Conservation (phyloP, 2,113 vertebrate genomes). For the Clupea harengus region DNA sequence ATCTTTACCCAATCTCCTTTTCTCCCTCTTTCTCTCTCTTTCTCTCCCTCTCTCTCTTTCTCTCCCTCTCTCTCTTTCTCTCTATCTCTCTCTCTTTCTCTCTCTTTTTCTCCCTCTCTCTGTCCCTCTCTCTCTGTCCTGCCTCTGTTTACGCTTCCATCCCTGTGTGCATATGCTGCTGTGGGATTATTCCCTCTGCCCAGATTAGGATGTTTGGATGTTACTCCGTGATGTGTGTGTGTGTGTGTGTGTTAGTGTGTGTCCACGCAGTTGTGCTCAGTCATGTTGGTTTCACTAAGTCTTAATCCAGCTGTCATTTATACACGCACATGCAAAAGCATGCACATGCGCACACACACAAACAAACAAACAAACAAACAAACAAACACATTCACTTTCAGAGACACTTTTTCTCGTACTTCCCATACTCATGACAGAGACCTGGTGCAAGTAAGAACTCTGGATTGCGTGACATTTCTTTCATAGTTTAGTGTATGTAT, state of each 20-base stretch:
- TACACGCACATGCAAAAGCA: background rate
- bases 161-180: background rate
- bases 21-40: background rate
- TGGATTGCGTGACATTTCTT: too few relatives aligned
- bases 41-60: background rate
- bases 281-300: constrained; percentile 10
- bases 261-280: background rate
- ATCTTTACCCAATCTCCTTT: background rate
- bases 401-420: background rate
- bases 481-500: background rate
- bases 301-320: constrained; percentile 10
- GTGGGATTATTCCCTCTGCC: background rate
- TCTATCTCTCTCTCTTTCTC: constrained; percentile 9
- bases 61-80: background rate
- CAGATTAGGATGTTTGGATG: background rate
- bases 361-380: background rate
- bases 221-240: background rate
- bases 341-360: background rate
- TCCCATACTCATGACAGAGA: too few relatives aligned
- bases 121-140: background rate
- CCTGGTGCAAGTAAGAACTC: too few relatives aligned
- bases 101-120: background rate
- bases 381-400: background rate
- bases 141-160: background rate
- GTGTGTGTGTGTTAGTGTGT: constrained; percentile 20